These are phyloP conservation scores for Ostrea denselamellosa DNA, from an alignment of 1,140 invertebrate genomes.

Conservation along the genomic window DNA sequence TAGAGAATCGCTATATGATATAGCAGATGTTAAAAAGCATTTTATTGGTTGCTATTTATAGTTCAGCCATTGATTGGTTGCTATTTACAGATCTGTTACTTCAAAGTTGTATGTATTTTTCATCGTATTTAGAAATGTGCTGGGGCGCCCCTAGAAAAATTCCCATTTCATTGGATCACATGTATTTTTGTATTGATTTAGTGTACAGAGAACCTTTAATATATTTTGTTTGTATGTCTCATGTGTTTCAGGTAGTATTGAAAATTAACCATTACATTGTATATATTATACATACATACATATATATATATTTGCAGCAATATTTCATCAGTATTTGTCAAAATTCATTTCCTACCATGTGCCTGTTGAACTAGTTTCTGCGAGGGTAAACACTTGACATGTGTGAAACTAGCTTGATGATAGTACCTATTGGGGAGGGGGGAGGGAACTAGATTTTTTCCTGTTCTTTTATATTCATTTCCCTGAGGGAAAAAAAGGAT, in stretches of 20 bases:
- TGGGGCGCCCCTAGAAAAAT: not conserved
- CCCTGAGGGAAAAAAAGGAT: too few species aligned
- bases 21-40: constrained; percentile 10
- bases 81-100: constrained; percentile 22
- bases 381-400: not conserved
- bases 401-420: too few species aligned
- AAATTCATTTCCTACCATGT: not conserved
- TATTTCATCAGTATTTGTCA: not conserved
- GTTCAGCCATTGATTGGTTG: constrained; percentile 16
- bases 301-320: not conserved
- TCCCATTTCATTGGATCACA: not conserved
- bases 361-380: too few species aligned
- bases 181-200: not conserved
- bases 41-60: constrained; percentile 36
- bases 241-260: not conserved
- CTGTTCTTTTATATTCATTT: too few species aligned
- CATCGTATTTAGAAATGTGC: not conserved
- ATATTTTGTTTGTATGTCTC: not conserved
- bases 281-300: not conserved
- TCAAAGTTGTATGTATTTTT: constrained; percentile 31
- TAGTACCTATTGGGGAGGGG: too few species aligned
- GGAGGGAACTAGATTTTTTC: too few species aligned
- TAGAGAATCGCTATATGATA: not conserved
- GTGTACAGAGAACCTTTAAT: not conserved
- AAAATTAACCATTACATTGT: not conserved